A percentile compares a stretch with the other conserved stretches of the same genome.
These are phyloP conservation scores for Basileuterus tristriatus DNA, from an alignment of 2,797 vertebrate species.

Conservation along the genomic window DNA sequence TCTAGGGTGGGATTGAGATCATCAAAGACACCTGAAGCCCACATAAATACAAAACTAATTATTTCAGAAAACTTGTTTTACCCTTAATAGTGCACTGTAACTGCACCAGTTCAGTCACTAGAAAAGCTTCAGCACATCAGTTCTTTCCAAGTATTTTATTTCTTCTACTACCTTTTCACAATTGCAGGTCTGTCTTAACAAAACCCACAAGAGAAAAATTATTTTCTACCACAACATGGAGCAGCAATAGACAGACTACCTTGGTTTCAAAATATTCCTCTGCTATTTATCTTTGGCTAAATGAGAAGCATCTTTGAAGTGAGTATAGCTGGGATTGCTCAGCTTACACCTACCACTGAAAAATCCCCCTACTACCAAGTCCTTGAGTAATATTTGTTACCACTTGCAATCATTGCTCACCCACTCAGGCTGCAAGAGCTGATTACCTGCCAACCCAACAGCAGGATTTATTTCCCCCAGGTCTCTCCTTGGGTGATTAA, in stretches of 20 bases:
- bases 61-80: neutral
- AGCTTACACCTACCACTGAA: conserved; percentile 18
- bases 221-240: neutral
- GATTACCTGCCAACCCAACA: conserved; percentile 53
- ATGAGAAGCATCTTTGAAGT: conserved; percentile 2
- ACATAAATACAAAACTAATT: neutral
- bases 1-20: neutral
- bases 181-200: neutral
- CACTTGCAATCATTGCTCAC: conserved; percentile 19
- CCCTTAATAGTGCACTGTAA: neutral
- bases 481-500: conserved; percentile 20
- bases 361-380: neutral
- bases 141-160: neutral
- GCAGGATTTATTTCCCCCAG: conserved; percentile 18
- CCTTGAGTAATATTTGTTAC: conserved; percentile 24
- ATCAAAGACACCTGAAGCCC: neutral
- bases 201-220: neutral
- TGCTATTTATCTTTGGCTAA: conserved; percentile 3
- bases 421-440: neutral
- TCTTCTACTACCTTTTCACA: neutral
- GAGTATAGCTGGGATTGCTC: neutral
- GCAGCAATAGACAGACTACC: neutral
- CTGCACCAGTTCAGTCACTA: neutral
- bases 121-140: neutral
- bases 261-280: neutral